Evolutionary conservation across 2,113 vertebrate genomes (phyloP), one percentile per base, ranked within the genome.

Genomic region (Stictonetta naevosa): DNA sequence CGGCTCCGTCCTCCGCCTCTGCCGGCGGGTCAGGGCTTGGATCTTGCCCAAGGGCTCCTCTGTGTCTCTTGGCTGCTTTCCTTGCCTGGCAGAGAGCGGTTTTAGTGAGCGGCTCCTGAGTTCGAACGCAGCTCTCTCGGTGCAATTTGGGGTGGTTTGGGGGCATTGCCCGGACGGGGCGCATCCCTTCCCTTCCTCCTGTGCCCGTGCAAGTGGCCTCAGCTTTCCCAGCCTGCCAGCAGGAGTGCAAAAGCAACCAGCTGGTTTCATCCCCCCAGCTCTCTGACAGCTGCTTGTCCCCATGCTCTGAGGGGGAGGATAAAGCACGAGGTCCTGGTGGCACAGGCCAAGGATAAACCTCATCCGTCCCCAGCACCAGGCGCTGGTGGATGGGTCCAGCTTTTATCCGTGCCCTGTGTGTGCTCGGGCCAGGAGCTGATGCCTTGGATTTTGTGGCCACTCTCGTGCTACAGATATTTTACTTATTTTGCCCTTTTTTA

Each of bases 331-430:
- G 69, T 3, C 46, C 20, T 3, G 23, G 20, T 40, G 60, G n/a
- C 38, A 34, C 3, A 42, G 31, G 31, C 53, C n/a, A 19, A 69
- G 50, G 56, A 26, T 33, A 63, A 82, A 69, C 40, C 60, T 75
- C 8, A 0, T 52, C 62, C 2, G 0, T 58, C 76, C 3, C 0
- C 48, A 76, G 48, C 34, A 20, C 58, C 31, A 1, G 66, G 18
- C 0, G 11, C 42, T 36, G 58, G 16, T 19, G 50, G 26, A 10
- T 67, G 56, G 74, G 10, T 44, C 5, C n/a, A 71, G 50, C 7
- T 17, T 66, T 67, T 33, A 11, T 11, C 28, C 34, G 7, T 38
- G 34, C 34, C 38, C 36, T 63, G 44, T 38, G 52, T 21, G 19
- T 19, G 23, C n/a, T 59, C 59, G 38, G 46, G 23, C 48, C 29